Percentiles rank a stretch among this genome's conserved stretches.
These are phyloP conservation scores for Chaetodon auriga DNA, from an alignment of 2,113 vertebrate species.

Conservation along the genomic window DNA sequence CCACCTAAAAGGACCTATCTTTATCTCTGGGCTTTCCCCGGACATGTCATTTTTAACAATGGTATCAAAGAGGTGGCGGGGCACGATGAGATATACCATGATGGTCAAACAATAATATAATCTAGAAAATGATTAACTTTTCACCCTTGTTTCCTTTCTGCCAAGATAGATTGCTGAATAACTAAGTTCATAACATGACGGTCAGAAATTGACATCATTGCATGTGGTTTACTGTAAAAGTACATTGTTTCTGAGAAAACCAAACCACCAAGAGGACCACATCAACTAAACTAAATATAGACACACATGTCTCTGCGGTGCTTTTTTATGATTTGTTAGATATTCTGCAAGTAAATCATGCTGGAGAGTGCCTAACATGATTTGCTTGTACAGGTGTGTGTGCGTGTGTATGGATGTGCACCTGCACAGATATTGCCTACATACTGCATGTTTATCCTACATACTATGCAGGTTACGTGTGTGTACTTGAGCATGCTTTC, in stretches of 20 bases:
- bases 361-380: neutral
- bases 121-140: constrained; percentile 70
- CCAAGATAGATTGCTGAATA: constrained; percentile 40
- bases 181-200: constrained; percentile 16
- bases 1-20: constrained; percentile 8
- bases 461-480: neutral
- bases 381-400: neutral
- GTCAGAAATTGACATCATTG: neutral
- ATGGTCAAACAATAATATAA: constrained; percentile 76
- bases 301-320: neutral
- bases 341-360: neutral
- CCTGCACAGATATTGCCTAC: neutral
- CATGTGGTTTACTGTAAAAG: constrained; percentile 1
- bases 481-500: neutral
- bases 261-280: neutral
- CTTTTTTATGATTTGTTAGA: neutral
- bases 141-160: constrained; percentile 66
- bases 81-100: constrained; percentile 51
- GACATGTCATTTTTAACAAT: constrained; percentile 71
- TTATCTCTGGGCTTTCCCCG: constrained; percentile 61
- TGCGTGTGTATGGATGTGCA: neutral
- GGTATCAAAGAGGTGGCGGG: constrained; percentile 63
- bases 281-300: constrained; percentile 9
- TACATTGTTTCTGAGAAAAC: constrained; percentile 16
- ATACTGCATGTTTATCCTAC: neutral